These are phyloP conservation scores for Pollicipes pollicipes DNA, from an alignment of 1,140 invertebrate species.

Conservation along the genomic window DNA sequence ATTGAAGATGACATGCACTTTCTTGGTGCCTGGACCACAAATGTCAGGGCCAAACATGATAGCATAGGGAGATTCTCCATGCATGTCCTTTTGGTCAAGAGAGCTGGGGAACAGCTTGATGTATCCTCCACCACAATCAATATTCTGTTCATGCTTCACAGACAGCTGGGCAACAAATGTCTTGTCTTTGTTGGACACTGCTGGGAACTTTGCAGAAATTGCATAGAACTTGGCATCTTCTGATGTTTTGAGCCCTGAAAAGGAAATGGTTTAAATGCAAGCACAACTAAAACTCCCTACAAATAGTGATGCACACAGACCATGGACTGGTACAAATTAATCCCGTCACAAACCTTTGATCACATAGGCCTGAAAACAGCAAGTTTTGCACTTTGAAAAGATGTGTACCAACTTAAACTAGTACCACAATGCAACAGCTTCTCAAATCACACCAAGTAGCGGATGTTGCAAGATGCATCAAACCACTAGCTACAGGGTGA, in stretches of 20 bases:
- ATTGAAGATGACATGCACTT: slow-evolving; percentile 97
- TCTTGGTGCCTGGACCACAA: slow-evolving; percentile 94
- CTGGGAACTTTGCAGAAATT: slow-evolving; percentile 74
- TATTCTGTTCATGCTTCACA: slow-evolving; percentile 98
- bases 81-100: slow-evolving; percentile 77
- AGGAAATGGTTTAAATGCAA: slow-evolving; percentile 16
- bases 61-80: slow-evolving; percentile 87
- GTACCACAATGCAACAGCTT: too few species aligned
- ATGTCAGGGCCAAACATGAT: slow-evolving; percentile 98
- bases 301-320: neutral
- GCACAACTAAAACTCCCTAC: slow-evolving; percentile 1
- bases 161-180: slow-evolving; percentile 84
- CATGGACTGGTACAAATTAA: slow-evolving; percentile 11
- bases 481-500: too few species aligned
- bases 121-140: slow-evolving; percentile 98
- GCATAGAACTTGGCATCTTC: slow-evolving; percentile 97
- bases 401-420: too few species aligned
- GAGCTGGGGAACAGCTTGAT: slow-evolving; percentile 86
- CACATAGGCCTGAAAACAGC: too few species aligned
- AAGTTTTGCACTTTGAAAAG: too few species aligned
- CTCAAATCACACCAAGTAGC: too few species aligned
- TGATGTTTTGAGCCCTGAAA: slow-evolving; percentile 76
- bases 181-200: slow-evolving; percentile 86
- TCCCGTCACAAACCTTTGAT: too few species aligned
- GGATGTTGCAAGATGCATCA: too few species aligned